These are phyloP conservation scores for Callosobruchus maculatus DNA, from an alignment of 2,888 invertebrate genomes.

Conservation along the genomic window DNA sequence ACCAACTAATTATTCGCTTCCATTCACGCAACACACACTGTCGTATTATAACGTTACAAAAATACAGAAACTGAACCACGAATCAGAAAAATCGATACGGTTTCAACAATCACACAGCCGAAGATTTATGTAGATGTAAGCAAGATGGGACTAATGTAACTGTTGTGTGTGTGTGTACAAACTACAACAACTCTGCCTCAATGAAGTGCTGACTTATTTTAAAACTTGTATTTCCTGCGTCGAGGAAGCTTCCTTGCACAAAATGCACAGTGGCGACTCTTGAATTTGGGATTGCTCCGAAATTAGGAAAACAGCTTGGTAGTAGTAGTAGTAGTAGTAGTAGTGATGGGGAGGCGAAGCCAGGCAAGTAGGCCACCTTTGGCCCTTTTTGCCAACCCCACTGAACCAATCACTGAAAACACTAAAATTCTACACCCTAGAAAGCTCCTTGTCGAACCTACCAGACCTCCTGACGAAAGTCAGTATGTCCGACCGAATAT, in stretches of 20 bases:
- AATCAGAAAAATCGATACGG: background rate
- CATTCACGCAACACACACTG: background rate
- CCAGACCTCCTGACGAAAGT: too few relatives aligned
- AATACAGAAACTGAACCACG: background rate
- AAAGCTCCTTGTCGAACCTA: too few relatives aligned
- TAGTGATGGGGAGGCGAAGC: too few relatives aligned
- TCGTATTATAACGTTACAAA: background rate
- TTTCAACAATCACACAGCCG: background rate
- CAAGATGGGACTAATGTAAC: slow-evolving; percentile 24
- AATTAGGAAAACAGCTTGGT: too few relatives aligned
- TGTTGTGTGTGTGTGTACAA: slow-evolving; percentile 22
- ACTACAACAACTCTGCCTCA: slow-evolving; percentile 31
- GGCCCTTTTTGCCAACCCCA: too few relatives aligned
- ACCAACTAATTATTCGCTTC: background rate
- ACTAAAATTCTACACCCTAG: too few relatives aligned
- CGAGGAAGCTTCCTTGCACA: slow-evolving; percentile 42
- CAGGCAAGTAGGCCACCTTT: too few relatives aligned
- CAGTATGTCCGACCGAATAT: too few relatives aligned
- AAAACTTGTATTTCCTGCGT: slow-evolving; percentile 41
- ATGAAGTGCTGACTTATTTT: slow-evolving; percentile 41
- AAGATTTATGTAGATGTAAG: slow-evolving; percentile 20
- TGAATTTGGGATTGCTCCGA: background rate
- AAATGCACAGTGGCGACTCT: slow-evolving; percentile 28
- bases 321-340: too few relatives aligned
- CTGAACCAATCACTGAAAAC: too few relatives aligned